Percentiles rank a stretch among this genome's conserved stretches.
Conservation (phyloP, 2,113 vertebrate genomes). For the Clarias magur region DNA sequence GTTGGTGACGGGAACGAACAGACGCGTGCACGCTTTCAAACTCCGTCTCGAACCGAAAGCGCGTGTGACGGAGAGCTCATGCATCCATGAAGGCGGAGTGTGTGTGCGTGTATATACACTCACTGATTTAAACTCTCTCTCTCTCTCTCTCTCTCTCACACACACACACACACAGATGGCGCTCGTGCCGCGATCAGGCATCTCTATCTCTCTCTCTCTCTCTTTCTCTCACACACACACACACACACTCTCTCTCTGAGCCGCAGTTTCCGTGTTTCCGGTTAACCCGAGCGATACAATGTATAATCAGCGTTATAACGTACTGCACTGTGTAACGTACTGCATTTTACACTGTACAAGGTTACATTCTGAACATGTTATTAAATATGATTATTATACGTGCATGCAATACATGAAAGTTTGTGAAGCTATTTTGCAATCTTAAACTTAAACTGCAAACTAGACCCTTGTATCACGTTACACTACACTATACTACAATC, state of each 20-base stretch:
- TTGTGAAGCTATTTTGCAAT: too few relatives aligned
- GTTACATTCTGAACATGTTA: too few relatives aligned
- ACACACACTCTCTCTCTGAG: conserved; percentile 48
- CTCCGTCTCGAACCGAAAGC: not conserved
- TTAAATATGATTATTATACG: too few relatives aligned
- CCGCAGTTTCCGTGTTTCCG: conserved; percentile 13
- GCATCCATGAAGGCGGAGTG: conserved; percentile 35
- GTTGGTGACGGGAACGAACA: conserved; percentile 34
- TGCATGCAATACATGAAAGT: too few relatives aligned
- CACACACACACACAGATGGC: conserved; percentile 53
- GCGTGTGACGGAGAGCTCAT: conserved; percentile 25
- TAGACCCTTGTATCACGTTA: too few relatives aligned
- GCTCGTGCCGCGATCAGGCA: conserved; percentile 43
- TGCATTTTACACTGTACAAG: too few relatives aligned
- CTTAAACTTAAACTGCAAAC: too few relatives aligned
- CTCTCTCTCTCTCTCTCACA: conserved; percentile 11
- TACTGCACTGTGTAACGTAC: not conserved
- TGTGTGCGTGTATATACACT: not conserved
- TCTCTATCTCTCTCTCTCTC: conserved; percentile 33
- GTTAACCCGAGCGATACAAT: not conserved
- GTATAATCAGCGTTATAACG: not conserved
- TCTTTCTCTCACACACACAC: conserved; percentile 25
- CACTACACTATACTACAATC: too few relatives aligned
- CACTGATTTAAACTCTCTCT: conserved; percentile 11
- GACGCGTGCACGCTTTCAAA: conserved; percentile 53